A percentile compares a stretch with the other conserved stretches of the same genome.
Evolutionary conservation across 2,888 invertebrate genomes (phyloP).

Genomic region (Heliothis peltigera): DNA sequence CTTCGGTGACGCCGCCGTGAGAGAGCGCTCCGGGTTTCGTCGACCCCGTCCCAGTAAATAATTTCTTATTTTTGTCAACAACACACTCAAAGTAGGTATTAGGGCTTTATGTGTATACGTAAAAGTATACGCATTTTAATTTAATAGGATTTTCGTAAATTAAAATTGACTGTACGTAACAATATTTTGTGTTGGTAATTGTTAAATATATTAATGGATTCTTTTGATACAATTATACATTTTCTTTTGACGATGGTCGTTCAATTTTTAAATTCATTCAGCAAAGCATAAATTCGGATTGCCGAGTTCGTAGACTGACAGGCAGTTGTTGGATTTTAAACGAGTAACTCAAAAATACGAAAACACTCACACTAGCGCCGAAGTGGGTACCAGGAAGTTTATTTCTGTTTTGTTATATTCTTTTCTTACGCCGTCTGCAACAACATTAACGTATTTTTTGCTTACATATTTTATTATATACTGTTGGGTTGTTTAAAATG

Average conservation of each 20-base stretch:
- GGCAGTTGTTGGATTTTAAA: constrained; percentile 9
- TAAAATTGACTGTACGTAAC: constrained; percentile 27
- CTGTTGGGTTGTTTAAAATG: not conserved
- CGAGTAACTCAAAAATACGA: constrained; percentile 4
- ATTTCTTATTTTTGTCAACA: constrained; percentile 61
- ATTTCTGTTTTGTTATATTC: constrained; percentile 33
- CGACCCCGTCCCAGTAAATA: constrained; percentile 46
- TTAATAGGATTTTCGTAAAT: constrained; percentile 46
- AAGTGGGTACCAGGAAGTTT: constrained; percentile 1
- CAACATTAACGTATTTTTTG: constrained; percentile 14
- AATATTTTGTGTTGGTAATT: constrained; percentile 33
- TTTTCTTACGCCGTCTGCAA: constrained; percentile 13
- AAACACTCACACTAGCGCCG: not conserved
- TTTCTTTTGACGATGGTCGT: not conserved
- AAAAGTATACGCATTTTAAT: constrained; percentile 20
- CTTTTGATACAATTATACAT: constrained; percentile 1
- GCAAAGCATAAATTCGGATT: not conserved
- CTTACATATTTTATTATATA: constrained; percentile 19
- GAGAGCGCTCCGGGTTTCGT: constrained; percentile 51
- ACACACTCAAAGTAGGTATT: constrained; percentile 38
- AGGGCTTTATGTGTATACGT: constrained; percentile 34
- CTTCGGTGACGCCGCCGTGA: constrained; percentile 59
- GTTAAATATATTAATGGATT: constrained; percentile 4
- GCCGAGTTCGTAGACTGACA: not conserved
- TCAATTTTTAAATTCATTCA: not conserved